Base-by-base conservation (phyloP, 2,113 vertebrate genomes). In the Cynoglossus semilaevis region DNA sequence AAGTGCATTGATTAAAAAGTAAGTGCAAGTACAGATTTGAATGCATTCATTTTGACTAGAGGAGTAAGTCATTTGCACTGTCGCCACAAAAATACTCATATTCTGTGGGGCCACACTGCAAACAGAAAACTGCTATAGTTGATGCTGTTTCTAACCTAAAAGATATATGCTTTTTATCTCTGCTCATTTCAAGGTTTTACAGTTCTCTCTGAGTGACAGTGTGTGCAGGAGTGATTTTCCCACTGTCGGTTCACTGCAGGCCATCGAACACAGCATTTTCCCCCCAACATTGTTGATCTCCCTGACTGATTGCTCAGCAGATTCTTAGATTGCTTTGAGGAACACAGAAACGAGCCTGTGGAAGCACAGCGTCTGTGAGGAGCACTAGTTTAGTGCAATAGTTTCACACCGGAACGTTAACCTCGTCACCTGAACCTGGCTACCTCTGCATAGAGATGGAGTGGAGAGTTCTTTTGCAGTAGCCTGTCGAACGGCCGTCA, bases 1-100 rank as follows among this genome's bases (percentile, higher is more conserved):
- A 96, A 96, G 92, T 96, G 94, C 92, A 95, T 87, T 93, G 89
- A 92, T 93, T 94, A 96, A 94, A 95, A 95, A 94, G 89, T 92
- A 92, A 94, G 93, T 94, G 93, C 94, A 96, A 94, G 93, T 93
- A 94, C 89, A 94, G 93, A 91, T 94, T 92, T 91, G 89, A 88
- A 95, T 94, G 93, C 93, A 96, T 95, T 96, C 90, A 91, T 87
- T 94, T 92, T 90, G 92, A 93, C 80, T 81, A 85, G 75, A 85
- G 78, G 84, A 83, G 69, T 86, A 86, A 84, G 81, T 85, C 85
- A 76, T 88, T 88, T 82, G 81, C 81, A 84, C 65, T 29, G 18
- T 82, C 16, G 46, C 85, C 85, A 85, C 60, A 43, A 76, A 85
- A 85, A 83, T 72, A 85, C 60, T 85, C 80, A 82, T n/a, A n/a